Percentiles rank a stretch among this genome's conserved stretches.
Evolutionary conservation across 2,797 vertebrate species (phyloP).

Genomic region (Coranthus polyacanthus): DNA sequence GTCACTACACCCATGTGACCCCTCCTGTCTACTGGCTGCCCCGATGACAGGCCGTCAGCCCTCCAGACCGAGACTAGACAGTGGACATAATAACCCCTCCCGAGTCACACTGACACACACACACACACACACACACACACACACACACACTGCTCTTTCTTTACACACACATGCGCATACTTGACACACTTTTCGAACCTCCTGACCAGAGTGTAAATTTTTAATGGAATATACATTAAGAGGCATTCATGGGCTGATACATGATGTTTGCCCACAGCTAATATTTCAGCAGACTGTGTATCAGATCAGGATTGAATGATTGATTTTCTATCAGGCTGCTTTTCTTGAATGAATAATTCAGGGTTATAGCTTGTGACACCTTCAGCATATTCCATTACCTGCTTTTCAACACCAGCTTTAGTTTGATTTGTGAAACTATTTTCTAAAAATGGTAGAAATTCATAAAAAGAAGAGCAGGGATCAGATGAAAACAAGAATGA

Average conservation of each 20-base stretch:
- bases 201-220: constrained; percentile 72
- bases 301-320: constrained; percentile 77
- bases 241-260: constrained; percentile 72
- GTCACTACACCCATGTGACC: constrained; percentile 79
- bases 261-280: constrained; percentile 75
- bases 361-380: constrained; percentile 77
- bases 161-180: constrained; percentile 11
- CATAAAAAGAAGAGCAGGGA: background rate
- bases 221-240: constrained; percentile 88
- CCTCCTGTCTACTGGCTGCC: constrained; percentile 47
- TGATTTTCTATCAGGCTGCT: constrained; percentile 82
- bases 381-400: constrained; percentile 79
- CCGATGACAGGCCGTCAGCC: constrained; percentile 31
- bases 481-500: constrained; percentile 10
- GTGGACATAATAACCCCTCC: constrained; percentile 52
- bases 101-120: constrained; percentile 12
- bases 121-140: constrained; percentile 23
- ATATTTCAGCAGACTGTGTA: constrained; percentile 78
- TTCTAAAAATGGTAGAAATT: constrained; percentile 36
- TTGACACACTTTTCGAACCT: constrained; percentile 56
- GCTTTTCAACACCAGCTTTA: constrained; percentile 47
- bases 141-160: constrained; percentile 24
- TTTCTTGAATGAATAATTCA: constrained; percentile 84
- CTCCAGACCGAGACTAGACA: constrained; percentile 50
- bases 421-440: constrained; percentile 51